Conservation (phyloP, 35 echinoderm and acorn worm species). For the Ophioderma brevispina region DNA sequence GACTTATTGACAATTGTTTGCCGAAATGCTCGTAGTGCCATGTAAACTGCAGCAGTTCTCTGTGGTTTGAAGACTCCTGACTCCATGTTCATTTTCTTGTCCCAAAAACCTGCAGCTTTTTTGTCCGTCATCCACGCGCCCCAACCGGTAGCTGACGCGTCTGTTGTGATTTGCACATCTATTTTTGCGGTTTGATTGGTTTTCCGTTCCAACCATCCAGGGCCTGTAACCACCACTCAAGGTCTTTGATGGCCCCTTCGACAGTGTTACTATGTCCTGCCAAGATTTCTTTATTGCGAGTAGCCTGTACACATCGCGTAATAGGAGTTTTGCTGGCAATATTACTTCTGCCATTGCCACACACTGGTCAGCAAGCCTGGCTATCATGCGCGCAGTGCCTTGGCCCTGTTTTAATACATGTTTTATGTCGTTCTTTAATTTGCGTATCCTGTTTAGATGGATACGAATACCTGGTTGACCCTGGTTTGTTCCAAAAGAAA, state of each 20-base stretch:
- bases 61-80: constrained; percentile 42
- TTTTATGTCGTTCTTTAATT: background rate
- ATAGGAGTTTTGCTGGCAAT: constrained; percentile 39
- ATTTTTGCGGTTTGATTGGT: background rate
- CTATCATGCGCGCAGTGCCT: background rate
- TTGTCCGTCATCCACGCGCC: background rate
- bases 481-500: background rate
- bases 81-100: constrained; percentile 20
- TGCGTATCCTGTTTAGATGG: background rate
- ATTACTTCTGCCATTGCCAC: constrained; percentile 43
- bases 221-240: constrained; percentile 38
- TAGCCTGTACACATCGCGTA: constrained; percentile 26
- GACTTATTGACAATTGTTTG: background rate
- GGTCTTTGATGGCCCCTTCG: background rate
- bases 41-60: constrained; percentile 44
- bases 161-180: constrained; percentile 26
- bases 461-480: constrained; percentile 8
- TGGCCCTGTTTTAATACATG: background rate
- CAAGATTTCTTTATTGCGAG: constrained; percentile 34
- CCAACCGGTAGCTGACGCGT: constrained; percentile 12
- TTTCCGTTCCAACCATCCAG: constrained; percentile 14
- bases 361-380: background rate
- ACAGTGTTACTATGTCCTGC: constrained; percentile 10
- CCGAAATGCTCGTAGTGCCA: constrained; percentile 46
- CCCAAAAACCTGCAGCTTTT: constrained; percentile 30